Conservation (phyloP, 2,888 invertebrate genomes). For the Diachrysia chrysitis region DNA sequence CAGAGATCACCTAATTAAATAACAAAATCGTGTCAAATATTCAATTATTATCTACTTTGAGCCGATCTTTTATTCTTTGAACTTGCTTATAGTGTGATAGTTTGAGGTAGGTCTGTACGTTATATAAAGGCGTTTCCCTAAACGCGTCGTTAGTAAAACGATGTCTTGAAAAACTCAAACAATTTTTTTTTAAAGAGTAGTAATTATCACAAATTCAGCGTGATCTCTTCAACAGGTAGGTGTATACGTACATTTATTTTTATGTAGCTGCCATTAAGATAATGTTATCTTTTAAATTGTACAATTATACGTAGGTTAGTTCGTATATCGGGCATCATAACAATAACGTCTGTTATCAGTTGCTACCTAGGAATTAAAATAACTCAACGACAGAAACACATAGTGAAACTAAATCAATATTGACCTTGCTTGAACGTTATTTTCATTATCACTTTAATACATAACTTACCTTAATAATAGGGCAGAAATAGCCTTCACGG, state of each 20-base stretch:
- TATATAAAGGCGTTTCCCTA: too few species aligned
- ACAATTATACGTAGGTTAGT: slow-evolving; percentile 37
- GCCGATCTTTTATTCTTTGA: too few species aligned
- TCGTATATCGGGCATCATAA: slow-evolving; percentile 49
- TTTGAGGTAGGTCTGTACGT: too few species aligned
- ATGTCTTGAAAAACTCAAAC: not conserved
- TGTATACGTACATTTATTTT: slow-evolving; percentile 15
- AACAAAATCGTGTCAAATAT: too few species aligned
- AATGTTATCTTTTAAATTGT: slow-evolving; percentile 40
- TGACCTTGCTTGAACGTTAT: slow-evolving; percentile 30
- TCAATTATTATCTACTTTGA: too few species aligned
- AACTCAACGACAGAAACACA: slow-evolving; percentile 28
- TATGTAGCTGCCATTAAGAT: slow-evolving; percentile 42
- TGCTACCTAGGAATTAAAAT: slow-evolving; percentile 48
- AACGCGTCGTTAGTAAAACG: too few species aligned
- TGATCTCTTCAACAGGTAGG: slow-evolving; percentile 12
- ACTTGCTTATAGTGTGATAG: too few species aligned
- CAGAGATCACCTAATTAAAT: too few species aligned
- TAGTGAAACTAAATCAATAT: slow-evolving; percentile 33
- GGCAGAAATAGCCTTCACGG: too few species aligned
- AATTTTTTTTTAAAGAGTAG: not conserved
- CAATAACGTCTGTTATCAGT: slow-evolving; percentile 48
- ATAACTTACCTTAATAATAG: not conserved
- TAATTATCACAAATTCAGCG: slow-evolving; percentile 19
- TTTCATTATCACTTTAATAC: slow-evolving; percentile 25